Evolutionary conservation across 1,140 invertebrate species (phyloP), one percentile per base, ranked within the genome.

Genomic region (Sesamia nonagrioides): DNA sequence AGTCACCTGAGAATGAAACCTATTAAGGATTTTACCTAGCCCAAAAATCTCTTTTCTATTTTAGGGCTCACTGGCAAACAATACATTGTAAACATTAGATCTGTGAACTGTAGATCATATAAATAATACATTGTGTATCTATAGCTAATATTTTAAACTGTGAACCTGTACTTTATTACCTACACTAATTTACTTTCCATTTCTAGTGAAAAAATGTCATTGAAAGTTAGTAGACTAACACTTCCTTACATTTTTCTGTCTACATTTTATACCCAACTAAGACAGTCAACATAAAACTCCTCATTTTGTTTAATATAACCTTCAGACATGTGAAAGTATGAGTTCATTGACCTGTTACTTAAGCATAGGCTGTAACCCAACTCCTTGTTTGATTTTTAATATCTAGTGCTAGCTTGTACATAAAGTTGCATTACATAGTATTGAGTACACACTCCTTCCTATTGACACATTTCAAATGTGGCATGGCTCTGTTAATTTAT

Each of bases 271-370:
- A 71, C 27, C 18, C 17, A 71, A 8, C 54, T 60, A 18, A 68
- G 73, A 50, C 58, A 75, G 35, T 18, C 21, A 75, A 60, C 42
- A 48, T 61, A 77, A 72, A 73, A 73, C 54, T 73, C 18, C 71
- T 74, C 68, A 78, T 72, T 78, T 72, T 77, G 40, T 77, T 71
- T 81, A 74, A 58, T 42, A 68, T 77, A 78, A 79, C 78, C 77
- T 82, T 78, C 68, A 77, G 69, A 72, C 60, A 83, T 75, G 75
- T 80, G 75, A 80, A 80, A 80, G 78, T 77, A 58, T 76, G 52
- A 83, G 78, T 77, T 78, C 78, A 78, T 60, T 78, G 80, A 78
- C 76, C 80, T 75, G 71, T 82, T 82, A 82, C 75, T 81, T 74
- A 78, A 78, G 45, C 72, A 68, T 77, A 69, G 68, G 77, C 42